Percentiles rank a stretch among this genome's conserved stretches.
Conservation (phyloP, 2,113 vertebrate species). For the Etheostoma spectabile region DNA sequence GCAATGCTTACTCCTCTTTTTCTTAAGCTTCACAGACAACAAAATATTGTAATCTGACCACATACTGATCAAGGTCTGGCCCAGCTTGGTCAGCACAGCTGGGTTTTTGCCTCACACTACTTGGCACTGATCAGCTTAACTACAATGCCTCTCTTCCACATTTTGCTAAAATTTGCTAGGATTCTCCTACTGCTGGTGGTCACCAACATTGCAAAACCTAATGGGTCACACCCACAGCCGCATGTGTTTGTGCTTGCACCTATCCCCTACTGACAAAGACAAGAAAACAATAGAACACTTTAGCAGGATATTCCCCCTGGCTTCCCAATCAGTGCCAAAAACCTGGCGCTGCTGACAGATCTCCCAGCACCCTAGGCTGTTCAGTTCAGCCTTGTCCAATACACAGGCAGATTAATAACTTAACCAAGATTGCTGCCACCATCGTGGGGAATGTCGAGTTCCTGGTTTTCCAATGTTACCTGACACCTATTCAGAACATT, state of each 20-base stretch:
- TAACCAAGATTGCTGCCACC: background rate
- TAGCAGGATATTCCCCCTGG: constrained; percentile 22
- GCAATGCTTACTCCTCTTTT: background rate
- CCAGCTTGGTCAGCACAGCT: constrained; percentile 1
- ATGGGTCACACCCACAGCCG: background rate
- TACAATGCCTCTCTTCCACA: background rate
- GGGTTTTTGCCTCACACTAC: constrained; percentile 5
- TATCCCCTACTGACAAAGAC: background rate
- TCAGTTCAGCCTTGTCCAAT: constrained; percentile 5
- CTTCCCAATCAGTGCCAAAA: constrained; percentile 34
- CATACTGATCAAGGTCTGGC: background rate
- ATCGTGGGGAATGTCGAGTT: background rate
- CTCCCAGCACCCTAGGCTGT: constrained; percentile 20
- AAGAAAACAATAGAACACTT: constrained; percentile 14
- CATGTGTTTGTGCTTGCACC: constrained; percentile 17
- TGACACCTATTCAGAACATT: background rate
- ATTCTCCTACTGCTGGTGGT: background rate
- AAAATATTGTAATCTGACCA: background rate
- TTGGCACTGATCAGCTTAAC: background rate
- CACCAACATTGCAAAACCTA: background rate
- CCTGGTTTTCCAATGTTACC: background rate
- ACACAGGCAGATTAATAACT: background rate
- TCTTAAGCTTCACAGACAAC: background rate
- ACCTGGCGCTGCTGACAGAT: constrained; percentile 13
- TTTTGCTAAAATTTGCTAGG: background rate